Evolutionary conservation across 2,113 vertebrate genomes (phyloP).

Genomic region (Trogon surrucura): DNA sequence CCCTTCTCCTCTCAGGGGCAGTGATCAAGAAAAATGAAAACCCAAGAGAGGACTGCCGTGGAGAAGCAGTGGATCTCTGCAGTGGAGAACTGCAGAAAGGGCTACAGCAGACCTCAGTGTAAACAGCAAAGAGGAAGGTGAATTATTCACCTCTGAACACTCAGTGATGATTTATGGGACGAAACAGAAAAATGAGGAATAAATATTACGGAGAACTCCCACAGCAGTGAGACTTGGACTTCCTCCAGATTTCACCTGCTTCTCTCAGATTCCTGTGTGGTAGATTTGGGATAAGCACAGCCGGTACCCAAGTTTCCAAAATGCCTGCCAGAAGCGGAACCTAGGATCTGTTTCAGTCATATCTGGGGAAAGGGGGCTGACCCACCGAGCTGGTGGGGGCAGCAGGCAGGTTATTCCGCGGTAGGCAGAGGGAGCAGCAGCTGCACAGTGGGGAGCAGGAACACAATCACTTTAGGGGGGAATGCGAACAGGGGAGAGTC

Average conservation of each 20-base stretch:
- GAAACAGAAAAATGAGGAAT: neutral
- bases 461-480: rapidly evolving
- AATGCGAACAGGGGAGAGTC: neutral
- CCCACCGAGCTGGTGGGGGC: rapidly evolving
- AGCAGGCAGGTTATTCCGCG: neutral
- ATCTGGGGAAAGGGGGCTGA: neutral
- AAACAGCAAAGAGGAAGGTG: neutral
- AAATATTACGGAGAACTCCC: neutral
- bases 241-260: neutral
- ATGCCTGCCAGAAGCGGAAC: neutral
- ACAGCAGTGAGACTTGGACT: neutral
- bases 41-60: neutral
- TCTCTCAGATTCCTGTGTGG: neutral
- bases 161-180: neutral
- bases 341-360: neutral
- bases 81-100: neutral
- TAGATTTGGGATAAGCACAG: neutral
- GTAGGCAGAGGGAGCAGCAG: neutral
- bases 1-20: neutral
- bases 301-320: neutral
- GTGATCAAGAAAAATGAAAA: neutral
- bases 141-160: neutral
- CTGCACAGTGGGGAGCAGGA: neutral
- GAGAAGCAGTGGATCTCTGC: neutral
- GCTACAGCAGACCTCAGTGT: neutral